Evolutionary conservation across 2,113 vertebrate genomes (phyloP).

Genomic region (Butastur rufipennis): DNA sequence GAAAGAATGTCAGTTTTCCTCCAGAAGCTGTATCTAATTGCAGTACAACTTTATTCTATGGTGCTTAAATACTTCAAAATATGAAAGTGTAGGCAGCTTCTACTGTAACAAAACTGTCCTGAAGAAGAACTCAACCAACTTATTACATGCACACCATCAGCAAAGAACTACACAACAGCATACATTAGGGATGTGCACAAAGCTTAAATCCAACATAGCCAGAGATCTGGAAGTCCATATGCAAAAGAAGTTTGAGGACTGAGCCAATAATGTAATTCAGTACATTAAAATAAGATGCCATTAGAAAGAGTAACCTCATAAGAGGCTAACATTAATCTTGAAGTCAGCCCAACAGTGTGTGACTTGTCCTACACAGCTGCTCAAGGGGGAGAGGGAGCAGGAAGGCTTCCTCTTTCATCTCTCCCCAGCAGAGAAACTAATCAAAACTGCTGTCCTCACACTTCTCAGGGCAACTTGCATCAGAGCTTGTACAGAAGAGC

Average conservation of each 20-base stretch:
- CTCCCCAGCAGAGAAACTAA: not conserved
- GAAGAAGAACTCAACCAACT: not conserved
- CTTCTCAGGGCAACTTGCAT: not conserved
- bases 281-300: not conserved
- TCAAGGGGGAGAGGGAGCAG: not conserved
- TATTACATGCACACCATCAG: not conserved
- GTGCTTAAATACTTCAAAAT: not conserved
- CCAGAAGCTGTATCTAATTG: not conserved
- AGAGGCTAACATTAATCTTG: not conserved
- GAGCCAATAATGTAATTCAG: not conserved
- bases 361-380: not conserved
- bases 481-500: not conserved
- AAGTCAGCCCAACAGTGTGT: not conserved
- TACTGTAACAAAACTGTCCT: not conserved
- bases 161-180: not conserved
- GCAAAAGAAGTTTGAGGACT: not conserved
- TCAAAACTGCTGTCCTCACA: not conserved
- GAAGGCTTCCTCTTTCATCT: not conserved
- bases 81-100: not conserved
- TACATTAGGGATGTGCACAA: not conserved
- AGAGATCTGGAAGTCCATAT: not conserved
- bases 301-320: not conserved
- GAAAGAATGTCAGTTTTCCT: not conserved
- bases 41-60: not conserved
- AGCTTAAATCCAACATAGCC: not conserved